Evolutionary conservation across 2,797 vertebrate genomes (phyloP), one percentile per base, ranked within the genome.

Genomic region (Serranus cabrilla): DNA sequence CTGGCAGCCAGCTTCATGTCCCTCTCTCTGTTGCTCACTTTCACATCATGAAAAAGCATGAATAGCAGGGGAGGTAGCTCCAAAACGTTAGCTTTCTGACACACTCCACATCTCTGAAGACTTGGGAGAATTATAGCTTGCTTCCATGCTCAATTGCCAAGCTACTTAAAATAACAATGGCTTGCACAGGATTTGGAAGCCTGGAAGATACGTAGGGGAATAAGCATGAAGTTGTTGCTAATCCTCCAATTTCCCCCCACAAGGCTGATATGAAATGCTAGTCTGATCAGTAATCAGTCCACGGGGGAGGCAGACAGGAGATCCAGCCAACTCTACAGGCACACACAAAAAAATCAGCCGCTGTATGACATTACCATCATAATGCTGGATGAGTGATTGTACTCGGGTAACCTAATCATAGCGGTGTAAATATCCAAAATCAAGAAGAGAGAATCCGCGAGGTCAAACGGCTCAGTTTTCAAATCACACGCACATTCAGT

Each of bases 161-260:
- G 90, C 93, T 93, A 89, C 91, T 93, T 93, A 92, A 90, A 91
- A 92, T 81, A 72, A 91, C 93, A 95, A 95, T 94, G 78, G 80
- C 86, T 91, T 93, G 74, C 87, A 85, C 79, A 80, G 89, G 90
- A 95, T 92, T 93, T 93, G 80, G 80, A 81, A 88, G 87, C 84
- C 89, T 83, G 81, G 68, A 76, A 89, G 94, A 94, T 76, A 87
- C 70, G 60, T 62, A 58, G 84, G 85, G 91, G 90, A 89, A 84
- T 85, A 89, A 90, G 89, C 92, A 86, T 88, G 84, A 91, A 87
- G 89, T 91, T 89, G 90, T 86, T 89, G 87, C 86, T 95, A 94
- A 95, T 96, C 93, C 92, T 94, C 90, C 86, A 87, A 92, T 91
- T 92, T 94, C 89, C 93, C 91, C 86, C 61, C 87, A 62, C 86